These are phyloP conservation scores for Periplaneta americana DNA, from an alignment of 1,140 invertebrate species.

Conservation along the genomic window DNA sequence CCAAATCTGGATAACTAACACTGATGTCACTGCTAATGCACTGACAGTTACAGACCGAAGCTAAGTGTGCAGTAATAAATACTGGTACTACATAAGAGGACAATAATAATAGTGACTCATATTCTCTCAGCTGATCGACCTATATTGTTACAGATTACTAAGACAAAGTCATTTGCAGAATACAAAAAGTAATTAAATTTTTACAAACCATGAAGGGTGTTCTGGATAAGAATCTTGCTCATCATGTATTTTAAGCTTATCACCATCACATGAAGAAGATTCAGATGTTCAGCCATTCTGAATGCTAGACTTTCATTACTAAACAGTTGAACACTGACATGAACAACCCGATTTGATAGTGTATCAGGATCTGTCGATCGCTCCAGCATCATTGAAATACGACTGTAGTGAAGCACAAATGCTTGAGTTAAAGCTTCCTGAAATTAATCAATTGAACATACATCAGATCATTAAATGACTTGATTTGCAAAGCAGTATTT, in stretches of 20 bases:
- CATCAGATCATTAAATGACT: too few species aligned
- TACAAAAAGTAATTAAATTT: not conserved
- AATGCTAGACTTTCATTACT: slow-evolving; percentile 87
- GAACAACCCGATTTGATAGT: slow-evolving; percentile 90
- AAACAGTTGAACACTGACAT: slow-evolving; percentile 94
- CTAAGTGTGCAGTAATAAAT: too few species aligned
- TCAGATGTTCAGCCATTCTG: slow-evolving; percentile 84
- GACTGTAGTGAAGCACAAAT: slow-evolving; percentile 92
- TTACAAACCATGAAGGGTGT: slow-evolving; percentile 71
- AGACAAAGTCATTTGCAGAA: too few species aligned
- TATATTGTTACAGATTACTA: too few species aligned
- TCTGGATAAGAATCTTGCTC: slow-evolving; percentile 81
- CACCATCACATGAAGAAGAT: slow-evolving; percentile 91
- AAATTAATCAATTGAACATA: too few species aligned
- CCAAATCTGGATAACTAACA: too few species aligned
- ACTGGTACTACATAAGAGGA: too few species aligned
- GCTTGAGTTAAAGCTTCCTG: slow-evolving; percentile 87
- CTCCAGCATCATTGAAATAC: slow-evolving; percentile 88
- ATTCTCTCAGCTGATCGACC: too few species aligned
- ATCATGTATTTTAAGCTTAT: slow-evolving; percentile 92
- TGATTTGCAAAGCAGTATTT: too few species aligned
- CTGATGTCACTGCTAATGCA: too few species aligned
- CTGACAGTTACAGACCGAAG: too few species aligned
- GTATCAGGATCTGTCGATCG: slow-evolving; percentile 80
- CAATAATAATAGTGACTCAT: too few species aligned